phyloP scores from a whole-genome alignment of 2,113 vertebrate species.

The Psittacula cyanocephala region DNA sequence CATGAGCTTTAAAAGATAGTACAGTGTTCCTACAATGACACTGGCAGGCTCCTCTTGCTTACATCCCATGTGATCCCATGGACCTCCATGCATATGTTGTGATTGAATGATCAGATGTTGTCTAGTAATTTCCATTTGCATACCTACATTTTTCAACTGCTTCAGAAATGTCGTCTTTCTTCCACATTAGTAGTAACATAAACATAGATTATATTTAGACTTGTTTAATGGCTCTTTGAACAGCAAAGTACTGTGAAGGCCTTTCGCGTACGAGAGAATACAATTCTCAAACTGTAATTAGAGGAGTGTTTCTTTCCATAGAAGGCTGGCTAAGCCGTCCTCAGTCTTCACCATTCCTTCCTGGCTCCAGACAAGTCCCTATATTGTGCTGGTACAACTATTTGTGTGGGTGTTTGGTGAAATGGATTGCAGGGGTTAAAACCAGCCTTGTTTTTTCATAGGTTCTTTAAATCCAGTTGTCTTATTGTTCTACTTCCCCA shows the following conservation, averaged over 20 bases:
- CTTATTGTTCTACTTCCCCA: neutral
- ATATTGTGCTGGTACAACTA: neutral
- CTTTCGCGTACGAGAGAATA: neutral
- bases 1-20: neutral
- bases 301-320: neutral
- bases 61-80: neutral
- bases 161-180: neutral
- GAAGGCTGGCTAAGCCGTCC: neutral
- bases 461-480: neutral
- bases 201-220: neutral
- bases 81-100: neutral
- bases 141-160: neutral
- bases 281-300: neutral
- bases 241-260: neutral
- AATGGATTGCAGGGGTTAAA: neutral
- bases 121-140: neutral
- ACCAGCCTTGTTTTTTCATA: neutral
- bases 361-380: neutral
- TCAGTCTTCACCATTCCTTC: neutral
- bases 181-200: neutral
- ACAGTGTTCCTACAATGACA: neutral
- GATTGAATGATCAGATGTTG: neutral
- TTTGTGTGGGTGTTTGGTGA: neutral
- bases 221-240: neutral
- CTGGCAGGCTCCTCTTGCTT: accelerated